Base-by-base conservation (phyloP, 2,797 vertebrate genomes). In the Columba guinea region DNA sequence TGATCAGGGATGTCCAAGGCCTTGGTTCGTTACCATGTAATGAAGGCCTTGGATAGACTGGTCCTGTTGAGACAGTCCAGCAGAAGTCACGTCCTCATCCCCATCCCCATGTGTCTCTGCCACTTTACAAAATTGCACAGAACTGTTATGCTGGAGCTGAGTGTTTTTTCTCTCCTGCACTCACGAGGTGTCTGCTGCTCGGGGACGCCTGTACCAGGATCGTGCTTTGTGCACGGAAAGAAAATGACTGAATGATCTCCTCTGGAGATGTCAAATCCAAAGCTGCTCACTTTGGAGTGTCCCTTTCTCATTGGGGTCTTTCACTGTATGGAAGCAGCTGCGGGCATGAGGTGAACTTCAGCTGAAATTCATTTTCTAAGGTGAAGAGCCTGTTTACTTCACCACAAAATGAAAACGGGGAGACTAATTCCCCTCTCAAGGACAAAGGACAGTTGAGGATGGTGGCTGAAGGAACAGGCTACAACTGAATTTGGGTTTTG, bases 181-280 rank as follows among this genome's bases (percentile, higher is more conserved):
- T 46, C 59, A 18, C 5, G 14, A 34, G 23, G 71, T 10, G 5
- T 26, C 51, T 68, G 46, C 46, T 14, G 34, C 37, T 37, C 7
- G 8, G 74, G 48, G 63, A 22, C 1, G 0, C 1, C 0, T 0
- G 0, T 46, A 35, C 18, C 14, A 41, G 76, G 49, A 34, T 26
- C 3, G 0, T 1, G 5, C 35, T 87, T 55, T 70, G 70, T 68
- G 37, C 35, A 55, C 68, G 55, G 49, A 81, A n/a, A 34, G 64
- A 74, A 87, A 67, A 49, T 1, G 44, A 32, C 44, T 49, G 84
- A 81, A 22, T 41, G 4, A 30, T 84, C 93, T 95, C 79, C 64
- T 90, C 59, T 56, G 80, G 88, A 73, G 83, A 73, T 56, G 70
- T 39, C 52, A 89, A 11, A 87, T n/a, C 59, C 6, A 1, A 11